Percentiles rank a stretch among this genome's conserved stretches.
Conservation (phyloP, 2,797 vertebrate genomes). For the Gymnoscopelus braueri region DNA sequence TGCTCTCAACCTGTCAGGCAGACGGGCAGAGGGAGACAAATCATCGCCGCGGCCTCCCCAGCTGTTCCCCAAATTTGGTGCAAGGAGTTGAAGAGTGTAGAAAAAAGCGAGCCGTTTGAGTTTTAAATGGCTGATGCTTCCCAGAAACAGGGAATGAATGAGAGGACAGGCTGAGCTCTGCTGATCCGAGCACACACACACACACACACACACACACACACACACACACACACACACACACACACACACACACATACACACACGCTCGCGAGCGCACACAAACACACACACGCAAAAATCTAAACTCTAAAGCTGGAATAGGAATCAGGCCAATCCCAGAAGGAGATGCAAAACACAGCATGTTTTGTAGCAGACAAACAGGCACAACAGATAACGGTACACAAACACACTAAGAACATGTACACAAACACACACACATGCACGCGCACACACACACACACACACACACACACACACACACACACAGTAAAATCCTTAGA, state of each 20-base stretch:
- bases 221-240: slow-evolving; percentile 9
- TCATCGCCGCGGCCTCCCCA: slow-evolving; percentile 83
- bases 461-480: not conserved
- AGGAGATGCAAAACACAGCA: slow-evolving; percentile 47
- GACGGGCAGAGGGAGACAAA: slow-evolving; percentile 80
- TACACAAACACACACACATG: not conserved
- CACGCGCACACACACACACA: slow-evolving; percentile 8
- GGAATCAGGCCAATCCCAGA: slow-evolving; percentile 53
- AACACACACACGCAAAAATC: slow-evolving; percentile 18
- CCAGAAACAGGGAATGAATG: slow-evolving; percentile 74
- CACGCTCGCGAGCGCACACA: slow-evolving; percentile 7
- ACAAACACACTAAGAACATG: not conserved
- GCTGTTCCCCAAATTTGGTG: slow-evolving; percentile 87
- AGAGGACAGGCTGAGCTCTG: slow-evolving; percentile 63
- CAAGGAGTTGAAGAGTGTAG: slow-evolving; percentile 65
- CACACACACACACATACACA: slow-evolving; percentile 29
- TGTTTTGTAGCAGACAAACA: slow-evolving; percentile 46
- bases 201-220: not conserved
- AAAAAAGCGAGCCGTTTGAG: slow-evolving; percentile 69
- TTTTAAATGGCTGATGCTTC: slow-evolving; percentile 79
- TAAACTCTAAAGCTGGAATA: slow-evolving; percentile 44
- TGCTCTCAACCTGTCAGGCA: slow-evolving; percentile 78
- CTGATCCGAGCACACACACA: slow-evolving; percentile 12
- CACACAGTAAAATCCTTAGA: too few relatives aligned
- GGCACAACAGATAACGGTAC: slow-evolving; percentile 9